Evolutionary conservation across 2,113 vertebrate species (phyloP).

Genomic region (Sisor rabdophorus): DNA sequence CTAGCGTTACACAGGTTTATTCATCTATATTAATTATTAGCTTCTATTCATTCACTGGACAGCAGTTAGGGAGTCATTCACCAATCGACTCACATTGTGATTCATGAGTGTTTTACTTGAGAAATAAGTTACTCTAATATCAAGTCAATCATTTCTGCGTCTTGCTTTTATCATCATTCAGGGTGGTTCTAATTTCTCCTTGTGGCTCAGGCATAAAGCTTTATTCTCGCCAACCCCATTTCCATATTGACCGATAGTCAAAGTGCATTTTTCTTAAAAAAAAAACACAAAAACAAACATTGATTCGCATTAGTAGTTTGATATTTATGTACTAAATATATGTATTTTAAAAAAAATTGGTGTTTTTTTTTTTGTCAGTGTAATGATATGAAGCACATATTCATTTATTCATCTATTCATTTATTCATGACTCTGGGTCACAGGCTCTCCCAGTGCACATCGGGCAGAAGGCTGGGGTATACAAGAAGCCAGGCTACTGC

Average conservation of each 20-base stretch:
- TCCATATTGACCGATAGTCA: constrained; percentile 6
- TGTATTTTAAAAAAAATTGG: constrained; percentile 9
- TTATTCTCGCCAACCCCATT: constrained; percentile 2
- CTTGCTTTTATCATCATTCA: no score
- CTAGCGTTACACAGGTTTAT: background rate
- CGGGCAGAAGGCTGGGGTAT: no score
- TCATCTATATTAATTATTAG: background rate
- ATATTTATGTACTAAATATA: constrained; percentile 24
- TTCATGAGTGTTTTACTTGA: no score
- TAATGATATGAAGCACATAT: background rate
- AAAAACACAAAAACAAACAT: background rate
- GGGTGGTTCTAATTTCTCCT: no score
- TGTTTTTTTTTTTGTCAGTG: background rate
- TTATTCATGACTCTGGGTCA: no score
- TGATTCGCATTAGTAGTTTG: constrained; percentile 2
- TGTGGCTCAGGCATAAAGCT: constrained; percentile 17
- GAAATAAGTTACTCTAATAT: no score
- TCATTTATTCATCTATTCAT: no score
- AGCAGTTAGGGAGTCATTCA: background rate
- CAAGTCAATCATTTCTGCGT: no score
- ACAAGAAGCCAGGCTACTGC: no score
- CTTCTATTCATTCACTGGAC: no score
- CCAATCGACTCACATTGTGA: background rate
- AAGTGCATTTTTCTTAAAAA: constrained; percentile 1
- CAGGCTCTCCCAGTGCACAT: no score